phyloP scores from a whole-genome alignment of 2,797 vertebrate species.

The Bovichtus variegatus region DNA sequence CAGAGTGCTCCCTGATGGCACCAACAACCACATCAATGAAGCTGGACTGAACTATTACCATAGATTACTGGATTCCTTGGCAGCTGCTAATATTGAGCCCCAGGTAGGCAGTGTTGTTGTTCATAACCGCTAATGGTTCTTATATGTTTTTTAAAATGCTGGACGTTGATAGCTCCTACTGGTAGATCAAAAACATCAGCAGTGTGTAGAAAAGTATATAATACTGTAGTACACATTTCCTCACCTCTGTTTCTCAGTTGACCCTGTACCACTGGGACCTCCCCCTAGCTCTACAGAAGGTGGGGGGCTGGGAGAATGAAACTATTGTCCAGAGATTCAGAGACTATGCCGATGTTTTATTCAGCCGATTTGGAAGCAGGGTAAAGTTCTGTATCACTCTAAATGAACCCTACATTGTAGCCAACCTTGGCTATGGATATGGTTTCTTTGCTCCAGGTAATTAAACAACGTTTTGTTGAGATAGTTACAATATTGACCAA shows the following conservation, averaged over 20 bases:
- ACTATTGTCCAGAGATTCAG: conserved; percentile 86
- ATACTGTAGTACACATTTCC: not conserved
- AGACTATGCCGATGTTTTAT: conserved; percentile 90
- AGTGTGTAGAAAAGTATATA: not conserved
- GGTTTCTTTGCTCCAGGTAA: conserved; percentile 90
- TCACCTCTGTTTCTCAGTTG: conserved; percentile 73
- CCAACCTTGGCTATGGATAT: conserved; percentile 86
- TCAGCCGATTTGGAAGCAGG: conserved; percentile 87
- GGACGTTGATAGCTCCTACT: not conserved
- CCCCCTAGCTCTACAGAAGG: conserved; percentile 87
- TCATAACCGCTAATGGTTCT: not conserved
- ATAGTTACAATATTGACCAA: not conserved
- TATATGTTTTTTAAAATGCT: not conserved
- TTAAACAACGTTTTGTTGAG: not conserved
- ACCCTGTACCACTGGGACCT: conserved; percentile 95
- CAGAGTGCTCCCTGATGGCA: conserved; percentile 90
- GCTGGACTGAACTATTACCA: conserved; percentile 88
- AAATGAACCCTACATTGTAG: conserved; percentile 89
- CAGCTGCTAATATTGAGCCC: conserved; percentile 87
- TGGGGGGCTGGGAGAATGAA: conserved; percentile 91
- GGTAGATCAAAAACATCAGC: not conserved
- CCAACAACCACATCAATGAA: conserved; percentile 84
- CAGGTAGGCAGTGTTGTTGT: conserved; percentile 81
- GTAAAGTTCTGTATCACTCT: conserved; percentile 95
- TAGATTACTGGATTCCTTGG: conserved; percentile 85